A percentile compares a stretch with the other conserved stretches of the same genome.
These are phyloP conservation scores for Eclectus roratus DNA, from an alignment of 2,113 vertebrate genomes.

Conservation along the genomic window DNA sequence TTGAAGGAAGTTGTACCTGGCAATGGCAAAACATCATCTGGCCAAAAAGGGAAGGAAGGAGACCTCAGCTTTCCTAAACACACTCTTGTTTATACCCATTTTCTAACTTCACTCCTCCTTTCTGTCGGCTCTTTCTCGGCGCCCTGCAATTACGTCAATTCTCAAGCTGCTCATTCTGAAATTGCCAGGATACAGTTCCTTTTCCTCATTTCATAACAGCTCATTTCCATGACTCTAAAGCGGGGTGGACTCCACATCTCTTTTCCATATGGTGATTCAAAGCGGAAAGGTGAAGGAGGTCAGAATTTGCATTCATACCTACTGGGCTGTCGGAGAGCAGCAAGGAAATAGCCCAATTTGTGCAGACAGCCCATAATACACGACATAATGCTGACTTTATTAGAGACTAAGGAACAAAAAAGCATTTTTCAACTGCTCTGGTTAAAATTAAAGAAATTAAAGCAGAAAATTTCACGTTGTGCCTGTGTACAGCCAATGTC, in stretches of 20 bases:
- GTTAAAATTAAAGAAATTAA: not conserved
- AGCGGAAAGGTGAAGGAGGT: not conserved
- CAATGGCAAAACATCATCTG: not conserved
- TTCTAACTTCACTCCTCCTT: not conserved
- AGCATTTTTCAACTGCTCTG: not conserved
- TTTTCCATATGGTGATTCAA: not conserved
- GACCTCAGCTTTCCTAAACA: not conserved
- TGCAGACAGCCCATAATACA: not conserved
- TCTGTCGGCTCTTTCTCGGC: not conserved
- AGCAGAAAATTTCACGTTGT: not conserved
- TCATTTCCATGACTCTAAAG: not conserved
- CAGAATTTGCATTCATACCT: not conserved
- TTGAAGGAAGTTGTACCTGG: constrained; percentile 16
- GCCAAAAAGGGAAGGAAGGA: not conserved
- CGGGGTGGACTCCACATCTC: not conserved
- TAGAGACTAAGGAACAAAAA: not conserved
- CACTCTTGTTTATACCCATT: not conserved
- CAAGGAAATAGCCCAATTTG: not conserved
- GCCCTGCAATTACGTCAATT: constrained; percentile 2
- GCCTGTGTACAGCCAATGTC: not conserved
- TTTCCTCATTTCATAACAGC: constrained; percentile 1
- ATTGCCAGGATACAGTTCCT: not conserved
- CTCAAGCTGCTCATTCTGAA: constrained; percentile 46
- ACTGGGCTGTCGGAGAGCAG: not conserved
- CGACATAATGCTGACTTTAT: not conserved